Base-by-base conservation (phyloP, 2,888 invertebrate species). In the Melanargia galathea region DNA sequence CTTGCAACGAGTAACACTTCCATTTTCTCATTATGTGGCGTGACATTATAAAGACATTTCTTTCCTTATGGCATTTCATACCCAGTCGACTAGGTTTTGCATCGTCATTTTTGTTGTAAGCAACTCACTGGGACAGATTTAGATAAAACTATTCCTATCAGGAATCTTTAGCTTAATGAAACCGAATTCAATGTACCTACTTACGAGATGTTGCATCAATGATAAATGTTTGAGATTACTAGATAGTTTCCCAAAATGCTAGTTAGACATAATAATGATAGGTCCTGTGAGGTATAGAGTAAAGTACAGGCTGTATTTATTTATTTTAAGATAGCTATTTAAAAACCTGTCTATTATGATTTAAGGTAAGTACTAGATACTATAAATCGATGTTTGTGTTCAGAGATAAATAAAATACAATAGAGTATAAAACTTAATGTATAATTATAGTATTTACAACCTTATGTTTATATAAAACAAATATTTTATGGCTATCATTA, bases 371-470 rank as follows among this genome's bases (percentile, higher is more conserved):
- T 7, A n/a, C n/a, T n/a, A n/a, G n/a, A n/a, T n/a, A n/a, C 8
- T 16, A 43, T 49, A 3, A 30, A 2, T 30, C 3, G 2, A 16
- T 7, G 7, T 35, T 35, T 2, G 13, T 45, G n/a, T 30, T 57
- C 6, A 16, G 80, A 81, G 72, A 75, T 71, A 75, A 86, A 88
- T 87, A 83, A 87, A 89, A 89, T 86, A 86, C 90, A 83, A 85
- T 84, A 71, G 76, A 84, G 84, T 91, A 90, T 90, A 90, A 91
- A 91, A 91, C 90, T 91, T 91, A 91, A 89, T 90, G 87, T 91
- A 87, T 90, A 91, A 90, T 91, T 85, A 85, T 89, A 86, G 84
- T 91, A 91, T 91, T 90, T 91, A 91, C 91, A 91, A 83, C 84
- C 88, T 87, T 91, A 90, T 75, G 72, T 87, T n/a, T 90, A 90